These are phyloP conservation scores for Suricata suricatta DNA, from an alignment of 2,113 vertebrate genomes.

Conservation along the genomic window DNA sequence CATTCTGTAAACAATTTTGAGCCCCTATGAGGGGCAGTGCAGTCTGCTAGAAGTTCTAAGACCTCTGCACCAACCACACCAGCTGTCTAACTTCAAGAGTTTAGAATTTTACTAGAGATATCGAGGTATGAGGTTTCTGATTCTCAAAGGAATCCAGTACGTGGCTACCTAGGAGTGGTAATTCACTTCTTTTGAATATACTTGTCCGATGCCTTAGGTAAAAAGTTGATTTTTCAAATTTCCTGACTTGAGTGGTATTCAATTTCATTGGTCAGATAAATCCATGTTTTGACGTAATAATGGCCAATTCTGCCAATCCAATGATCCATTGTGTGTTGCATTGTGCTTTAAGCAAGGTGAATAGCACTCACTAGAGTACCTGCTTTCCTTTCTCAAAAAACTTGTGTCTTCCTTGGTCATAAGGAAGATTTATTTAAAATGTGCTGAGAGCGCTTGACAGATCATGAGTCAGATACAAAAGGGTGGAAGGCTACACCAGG, in stretches of 20 bases:
- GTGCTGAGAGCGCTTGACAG: background rate
- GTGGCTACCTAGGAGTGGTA: background rate
- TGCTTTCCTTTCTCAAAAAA: background rate
- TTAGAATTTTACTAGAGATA: background rate
- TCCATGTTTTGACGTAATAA: background rate
- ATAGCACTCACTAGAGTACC: background rate
- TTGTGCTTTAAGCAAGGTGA: background rate
- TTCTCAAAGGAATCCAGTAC: background rate
- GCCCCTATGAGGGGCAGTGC: background rate
- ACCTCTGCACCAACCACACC: background rate
- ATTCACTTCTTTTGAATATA: background rate
- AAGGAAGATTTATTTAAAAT: background rate
- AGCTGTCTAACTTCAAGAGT: background rate
- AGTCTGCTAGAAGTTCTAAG: background rate
- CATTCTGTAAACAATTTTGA: background rate
- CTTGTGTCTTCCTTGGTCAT: background rate
- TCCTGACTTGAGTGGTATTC: background rate
- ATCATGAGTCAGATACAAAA: background rate
- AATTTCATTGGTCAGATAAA: background rate
- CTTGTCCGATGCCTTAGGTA: background rate
- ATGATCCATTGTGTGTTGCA: rapidly evolving
- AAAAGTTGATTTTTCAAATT: background rate
- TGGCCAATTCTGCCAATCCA: background rate
- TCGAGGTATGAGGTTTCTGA: background rate
- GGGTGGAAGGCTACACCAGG: background rate